Conservation (phyloP, 1,140 invertebrate species). For the Sinonovacula constricta region DNA sequence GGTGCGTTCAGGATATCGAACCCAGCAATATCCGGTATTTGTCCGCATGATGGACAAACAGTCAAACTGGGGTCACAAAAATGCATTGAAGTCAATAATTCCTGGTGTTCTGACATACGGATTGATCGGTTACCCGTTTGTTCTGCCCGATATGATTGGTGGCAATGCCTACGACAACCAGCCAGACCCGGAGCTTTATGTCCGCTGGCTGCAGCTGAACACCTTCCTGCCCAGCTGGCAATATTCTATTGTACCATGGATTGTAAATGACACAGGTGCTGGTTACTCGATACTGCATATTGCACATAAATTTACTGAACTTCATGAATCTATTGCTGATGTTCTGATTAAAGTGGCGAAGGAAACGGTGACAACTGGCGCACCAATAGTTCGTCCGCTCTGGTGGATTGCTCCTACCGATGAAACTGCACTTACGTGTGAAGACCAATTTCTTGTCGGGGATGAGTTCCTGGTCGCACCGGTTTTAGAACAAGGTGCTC, state of each 20-base stretch:
- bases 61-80: constrained; percentile 87
- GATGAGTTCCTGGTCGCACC: constrained; percentile 92
- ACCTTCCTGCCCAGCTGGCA: constrained; percentile 93
- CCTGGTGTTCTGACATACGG: constrained; percentile 90
- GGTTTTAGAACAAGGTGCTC: constrained; percentile 84
- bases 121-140: constrained; percentile 90
- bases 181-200: constrained; percentile 89
- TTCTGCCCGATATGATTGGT: constrained; percentile 96
- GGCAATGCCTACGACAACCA: constrained; percentile 86
- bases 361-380: constrained; percentile 56
- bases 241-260: constrained; percentile 93
- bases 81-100: constrained; percentile 91
- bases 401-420: constrained; percentile 95
- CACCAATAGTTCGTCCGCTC: constrained; percentile 86
- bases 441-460: constrained; percentile 91
- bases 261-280: constrained; percentile 84
- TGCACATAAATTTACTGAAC: constrained; percentile 82
- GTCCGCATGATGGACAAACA: constrained; percentile 94
- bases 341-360: constrained; percentile 59
- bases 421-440: constrained; percentile 86
- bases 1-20: constrained; percentile 88
- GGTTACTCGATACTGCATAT: constrained; percentile 80
- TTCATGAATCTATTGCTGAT: constrained; percentile 84
- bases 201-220: constrained; percentile 93
- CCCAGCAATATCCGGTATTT: constrained; percentile 89